A percentile compares a stretch with the other conserved stretches of the same genome.
Conservation (phyloP, 2,113 vertebrate genomes). For the Astatoreochromis straeleni region DNA sequence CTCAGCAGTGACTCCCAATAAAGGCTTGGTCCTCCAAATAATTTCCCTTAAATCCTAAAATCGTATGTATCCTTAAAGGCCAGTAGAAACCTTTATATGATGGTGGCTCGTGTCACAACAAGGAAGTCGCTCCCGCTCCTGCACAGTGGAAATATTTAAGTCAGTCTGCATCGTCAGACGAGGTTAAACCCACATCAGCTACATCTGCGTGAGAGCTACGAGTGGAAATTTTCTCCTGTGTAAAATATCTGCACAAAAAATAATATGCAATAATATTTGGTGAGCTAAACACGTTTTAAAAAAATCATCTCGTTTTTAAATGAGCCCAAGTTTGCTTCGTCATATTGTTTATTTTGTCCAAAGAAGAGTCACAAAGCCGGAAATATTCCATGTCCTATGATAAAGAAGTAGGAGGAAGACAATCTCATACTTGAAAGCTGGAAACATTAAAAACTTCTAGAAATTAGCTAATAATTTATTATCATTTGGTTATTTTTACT, state of each 20-base stretch:
- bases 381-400: accelerated
- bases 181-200: background rate
- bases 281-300: background rate
- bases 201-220: background rate
- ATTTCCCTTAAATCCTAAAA: background rate
- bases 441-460: background rate
- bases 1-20: background rate
- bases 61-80: background rate
- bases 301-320: background rate
- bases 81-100: background rate
- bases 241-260: background rate
- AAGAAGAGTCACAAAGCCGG: accelerated
- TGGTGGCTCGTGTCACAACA: accelerated
- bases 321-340: background rate
- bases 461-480: background rate
- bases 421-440: background rate
- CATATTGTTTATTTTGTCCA: background rate
- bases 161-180: accelerated
- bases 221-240: background rate
- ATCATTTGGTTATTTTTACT: background rate
- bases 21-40: background rate
- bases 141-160: background rate
- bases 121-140: background rate
- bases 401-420: accelerated
- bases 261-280: background rate